These are phyloP conservation scores for Melanerpes aurifrons DNA, from an alignment of 2,113 vertebrate genomes.

Conservation along the genomic window DNA sequence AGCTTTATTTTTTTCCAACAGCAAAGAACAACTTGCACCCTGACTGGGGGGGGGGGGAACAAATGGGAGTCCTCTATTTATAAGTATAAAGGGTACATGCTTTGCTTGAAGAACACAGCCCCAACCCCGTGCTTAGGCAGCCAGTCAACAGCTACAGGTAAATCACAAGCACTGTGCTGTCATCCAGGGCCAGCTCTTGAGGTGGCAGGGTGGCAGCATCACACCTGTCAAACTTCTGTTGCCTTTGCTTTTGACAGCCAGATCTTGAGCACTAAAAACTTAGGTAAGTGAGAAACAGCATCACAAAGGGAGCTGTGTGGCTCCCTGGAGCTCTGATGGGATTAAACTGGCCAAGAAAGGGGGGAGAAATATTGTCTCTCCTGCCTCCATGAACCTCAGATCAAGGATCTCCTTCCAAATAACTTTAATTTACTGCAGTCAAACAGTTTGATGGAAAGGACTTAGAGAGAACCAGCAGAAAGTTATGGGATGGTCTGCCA, in stretches of 20 bases:
- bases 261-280: constrained; percentile 22
- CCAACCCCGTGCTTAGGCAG: background rate
- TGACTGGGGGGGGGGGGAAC: background rate
- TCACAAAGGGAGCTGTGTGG: background rate
- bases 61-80: background rate
- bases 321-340: background rate
- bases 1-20: constrained; percentile 28
- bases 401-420: background rate
- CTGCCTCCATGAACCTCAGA: background rate
- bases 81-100: background rate
- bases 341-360: background rate
- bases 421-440: background rate
- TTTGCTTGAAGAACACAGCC: background rate
- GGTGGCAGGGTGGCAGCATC: background rate
- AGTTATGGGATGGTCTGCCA: background rate
- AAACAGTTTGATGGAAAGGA: background rate
- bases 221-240: constrained; percentile 1
- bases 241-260: constrained; percentile 4
- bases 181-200: background rate
- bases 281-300: background rate
- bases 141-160: background rate
- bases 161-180: background rate
- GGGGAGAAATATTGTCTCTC: background rate
- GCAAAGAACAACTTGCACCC: constrained; percentile 9
- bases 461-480: background rate